Evolutionary conservation across 2,888 invertebrate species (phyloP), one percentile per base, ranked within the genome.

Genomic region (Tuta absoluta): DNA sequence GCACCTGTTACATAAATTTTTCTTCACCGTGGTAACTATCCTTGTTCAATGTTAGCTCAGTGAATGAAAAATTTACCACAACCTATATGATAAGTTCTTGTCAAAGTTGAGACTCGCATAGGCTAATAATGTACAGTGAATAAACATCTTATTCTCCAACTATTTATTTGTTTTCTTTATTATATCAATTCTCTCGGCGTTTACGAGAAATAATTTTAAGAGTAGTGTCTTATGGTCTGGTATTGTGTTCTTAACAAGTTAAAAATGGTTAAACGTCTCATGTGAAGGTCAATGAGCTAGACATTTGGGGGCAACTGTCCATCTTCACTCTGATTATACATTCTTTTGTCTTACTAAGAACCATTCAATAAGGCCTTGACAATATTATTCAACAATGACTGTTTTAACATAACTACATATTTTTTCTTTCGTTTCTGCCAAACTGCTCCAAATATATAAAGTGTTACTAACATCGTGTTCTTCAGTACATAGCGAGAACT

Each of bases 341-440:
- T 89, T 91, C 89, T 87, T 87, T 91, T 91, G 90, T 91, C 80
- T 79, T 68, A 67, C 48, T 71, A 74, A 73, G 70, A 77, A 76
- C 81, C 77, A 83, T 87, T 86, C 79, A 79, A 70, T 65, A 70
- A 75, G 78, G 69, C 86, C 88, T 89, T 88, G 86, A 74, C 75
- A 78, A 74, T 74, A 79, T 76, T 77, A 81, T 80, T 80, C 75
- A 75, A 72, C 75, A 73, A 76, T 72, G 74, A 82, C 82, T 85
- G 78, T 80, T 82, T 79, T 73, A 78, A 73, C n/a, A 41, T 65
- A 24, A 81, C 72, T 77, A 76, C 78, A 73, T 75, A 70, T 80
- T 78, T 79, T 79, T 77, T 70, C 76, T 3, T 76, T 70, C 74
- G 72, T 79, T 78, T 77, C 75, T 76, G 72, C 79, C 79, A 73